phyloP scores from a whole-genome alignment of 1,140 invertebrate genomes.

The Pogonognathellus flavescens region DNA sequence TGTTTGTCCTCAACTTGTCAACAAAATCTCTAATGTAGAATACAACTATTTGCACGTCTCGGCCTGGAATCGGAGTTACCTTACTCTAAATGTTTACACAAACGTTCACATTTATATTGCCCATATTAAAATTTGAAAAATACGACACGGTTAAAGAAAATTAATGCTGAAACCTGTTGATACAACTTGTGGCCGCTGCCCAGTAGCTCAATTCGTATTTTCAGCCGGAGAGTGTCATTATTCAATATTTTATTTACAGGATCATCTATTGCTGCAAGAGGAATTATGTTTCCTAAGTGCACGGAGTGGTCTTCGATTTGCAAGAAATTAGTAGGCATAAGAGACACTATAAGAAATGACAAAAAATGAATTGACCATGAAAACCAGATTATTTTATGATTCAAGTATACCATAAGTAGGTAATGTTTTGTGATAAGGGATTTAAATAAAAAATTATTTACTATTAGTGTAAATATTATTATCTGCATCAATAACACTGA shows the following conservation, averaged over 20 bases:
- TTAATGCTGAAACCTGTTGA: background rate
- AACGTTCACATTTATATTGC: no score
- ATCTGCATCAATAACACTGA: constrained; percentile 3
- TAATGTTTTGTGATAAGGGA: background rate
- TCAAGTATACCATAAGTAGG: no score
- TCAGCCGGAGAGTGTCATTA: constrained; percentile 3
- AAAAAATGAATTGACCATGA: background rate
- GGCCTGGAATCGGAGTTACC: background rate
- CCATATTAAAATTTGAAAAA: no score
- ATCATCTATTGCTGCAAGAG: background rate
- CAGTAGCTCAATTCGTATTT: constrained; percentile 6
- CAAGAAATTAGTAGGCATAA: background rate
- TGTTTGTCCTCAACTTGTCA: background rate
- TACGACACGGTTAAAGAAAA: no score
- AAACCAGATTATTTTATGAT: background rate
- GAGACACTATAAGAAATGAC: background rate
- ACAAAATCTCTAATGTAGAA: constrained; percentile 28
- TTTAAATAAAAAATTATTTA: background rate
- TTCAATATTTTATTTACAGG: background rate
- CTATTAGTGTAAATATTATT: background rate
- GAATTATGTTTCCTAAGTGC: background rate
- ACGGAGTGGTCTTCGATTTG: background rate
- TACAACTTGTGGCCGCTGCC: constrained; percentile 43
- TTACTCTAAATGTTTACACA: no score
- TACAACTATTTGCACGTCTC: constrained; percentile 32